Percentiles rank a stretch among this genome's conserved stretches.
Evolutionary conservation across 2,113 vertebrate species (phyloP).

Genomic region (Columba livia): DNA sequence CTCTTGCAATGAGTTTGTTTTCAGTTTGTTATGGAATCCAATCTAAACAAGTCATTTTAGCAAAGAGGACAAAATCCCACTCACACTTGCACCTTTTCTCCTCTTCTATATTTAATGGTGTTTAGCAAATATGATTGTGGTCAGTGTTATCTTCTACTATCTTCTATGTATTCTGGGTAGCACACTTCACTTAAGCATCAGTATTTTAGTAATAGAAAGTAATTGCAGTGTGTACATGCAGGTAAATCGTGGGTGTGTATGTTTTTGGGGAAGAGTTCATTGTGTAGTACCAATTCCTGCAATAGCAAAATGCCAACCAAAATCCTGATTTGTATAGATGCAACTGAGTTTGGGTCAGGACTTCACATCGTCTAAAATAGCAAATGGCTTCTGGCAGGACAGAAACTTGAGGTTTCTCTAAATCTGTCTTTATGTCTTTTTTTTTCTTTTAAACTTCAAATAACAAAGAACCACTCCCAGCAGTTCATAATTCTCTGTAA

Average conservation of each 20-base stretch:
- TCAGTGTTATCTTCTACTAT: neutral
- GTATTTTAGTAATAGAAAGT: neutral
- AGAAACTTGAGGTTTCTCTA: neutral
- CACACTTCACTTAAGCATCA: fast-evolving
- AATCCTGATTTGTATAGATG: neutral
- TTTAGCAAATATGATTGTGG: neutral
- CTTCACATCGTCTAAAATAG: neutral
- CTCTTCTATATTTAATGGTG: neutral
- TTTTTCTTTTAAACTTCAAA: neutral
- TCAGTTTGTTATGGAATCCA: neutral
- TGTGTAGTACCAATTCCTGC: neutral
- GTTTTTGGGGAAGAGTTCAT: neutral
- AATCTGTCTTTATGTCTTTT: neutral
- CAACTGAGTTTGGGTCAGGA: neutral
- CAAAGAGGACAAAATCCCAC: neutral
- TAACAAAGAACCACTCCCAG: neutral
- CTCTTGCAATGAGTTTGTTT: neutral
- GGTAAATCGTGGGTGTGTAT: neutral
- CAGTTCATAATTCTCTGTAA: constrained; percentile 39
- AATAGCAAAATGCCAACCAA: neutral
- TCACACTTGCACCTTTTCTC: neutral
- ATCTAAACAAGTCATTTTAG: neutral
- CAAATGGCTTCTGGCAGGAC: neutral
- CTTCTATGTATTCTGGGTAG: neutral
- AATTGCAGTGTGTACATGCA: neutral